These are phyloP conservation scores for Nemotelus nigrinus DNA, from an alignment of 2,888 invertebrate species.

Conservation along the genomic window DNA sequence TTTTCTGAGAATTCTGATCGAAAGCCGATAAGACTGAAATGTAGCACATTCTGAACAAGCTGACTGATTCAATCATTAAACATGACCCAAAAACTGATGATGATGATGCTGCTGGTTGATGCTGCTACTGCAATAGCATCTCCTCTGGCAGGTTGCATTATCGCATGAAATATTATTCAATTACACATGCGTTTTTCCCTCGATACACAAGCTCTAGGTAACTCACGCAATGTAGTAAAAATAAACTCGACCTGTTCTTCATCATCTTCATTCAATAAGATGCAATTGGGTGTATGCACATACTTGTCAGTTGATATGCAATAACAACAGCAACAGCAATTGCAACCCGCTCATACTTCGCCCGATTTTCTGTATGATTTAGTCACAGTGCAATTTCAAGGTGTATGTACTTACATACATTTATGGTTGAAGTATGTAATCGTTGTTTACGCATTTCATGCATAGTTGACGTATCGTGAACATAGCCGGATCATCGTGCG, in stretches of 20 bases:
- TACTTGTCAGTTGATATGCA: too few relatives aligned
- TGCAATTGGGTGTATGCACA: too few relatives aligned
- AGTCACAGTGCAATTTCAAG: too few relatives aligned
- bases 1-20: too few relatives aligned
- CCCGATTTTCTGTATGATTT: too few relatives aligned
- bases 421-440: slow-evolving; percentile 20
- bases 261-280: too few relatives aligned
- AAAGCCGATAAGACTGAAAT: neutral
- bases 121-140: neutral
- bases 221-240: slow-evolving; percentile 16
- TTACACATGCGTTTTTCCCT: slow-evolving; percentile 25
- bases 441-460: slow-evolving; percentile 39
- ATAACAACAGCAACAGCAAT: too few relatives aligned
- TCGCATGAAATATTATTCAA: slow-evolving; percentile 11
- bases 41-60: slow-evolving; percentile 13
- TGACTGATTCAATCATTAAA: slow-evolving; percentile 35
- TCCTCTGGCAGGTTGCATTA: neutral
- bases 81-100: slow-evolving; percentile 25
- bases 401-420: neutral
- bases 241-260: slow-evolving; percentile 14
- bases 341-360: too few relatives aligned
- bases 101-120: neutral
- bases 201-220: too few relatives aligned
- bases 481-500: neutral
- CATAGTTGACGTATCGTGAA: slow-evolving; percentile 33